Evolutionary conservation across 2,888 invertebrate genomes (phyloP).

Genomic region (Leptothorax acervorum): DNA sequence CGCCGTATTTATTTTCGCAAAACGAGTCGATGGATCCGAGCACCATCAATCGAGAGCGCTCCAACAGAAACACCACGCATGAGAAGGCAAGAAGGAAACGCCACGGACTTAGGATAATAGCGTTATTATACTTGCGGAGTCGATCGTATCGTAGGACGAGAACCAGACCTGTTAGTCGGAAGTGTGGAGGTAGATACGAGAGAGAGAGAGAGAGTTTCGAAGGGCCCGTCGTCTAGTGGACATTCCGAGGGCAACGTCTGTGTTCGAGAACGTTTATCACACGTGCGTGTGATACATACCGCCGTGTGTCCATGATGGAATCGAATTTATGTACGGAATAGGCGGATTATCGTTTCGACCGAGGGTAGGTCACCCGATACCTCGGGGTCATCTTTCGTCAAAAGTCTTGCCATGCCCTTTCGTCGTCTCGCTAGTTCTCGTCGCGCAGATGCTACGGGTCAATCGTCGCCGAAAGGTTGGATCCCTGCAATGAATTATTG

Average conservation of each 20-base stretch:
- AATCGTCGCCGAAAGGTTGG: conserved; percentile 64
- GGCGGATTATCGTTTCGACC: conserved; percentile 38
- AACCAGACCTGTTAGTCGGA: conserved; percentile 67
- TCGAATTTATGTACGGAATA: conserved; percentile 21
- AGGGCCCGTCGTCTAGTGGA: conserved; percentile 40
- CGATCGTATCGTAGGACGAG: conserved; percentile 73
- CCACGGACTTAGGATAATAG: conserved; percentile 70
- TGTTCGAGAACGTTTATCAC: conserved; percentile 59
- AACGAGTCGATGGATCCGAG: conserved; percentile 48
- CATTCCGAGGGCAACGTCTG: conserved; percentile 32
- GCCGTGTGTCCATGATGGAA: conserved; percentile 1
- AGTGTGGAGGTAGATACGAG: conserved; percentile 46
- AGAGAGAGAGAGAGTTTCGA: conserved; percentile 49
- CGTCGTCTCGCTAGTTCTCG: conserved; percentile 35
- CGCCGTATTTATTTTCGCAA: conserved; percentile 64
- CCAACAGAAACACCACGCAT: conserved; percentile 50
- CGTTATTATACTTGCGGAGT: conserved; percentile 73
- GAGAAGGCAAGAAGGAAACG: conserved; percentile 63
- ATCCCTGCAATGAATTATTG: conserved; percentile 66
- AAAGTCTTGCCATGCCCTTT: conserved; percentile 55
- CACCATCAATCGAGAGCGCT: conserved; percentile 66
- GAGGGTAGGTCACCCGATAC: conserved; percentile 54
- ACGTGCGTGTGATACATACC: conserved; percentile 37
- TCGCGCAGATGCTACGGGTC: conserved; percentile 64
- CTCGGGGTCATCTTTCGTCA: conserved; percentile 54